These are phyloP conservation scores for Pseudochaenichthys georgianus DNA, from an alignment of 2,797 vertebrate genomes.

Conservation along the genomic window DNA sequence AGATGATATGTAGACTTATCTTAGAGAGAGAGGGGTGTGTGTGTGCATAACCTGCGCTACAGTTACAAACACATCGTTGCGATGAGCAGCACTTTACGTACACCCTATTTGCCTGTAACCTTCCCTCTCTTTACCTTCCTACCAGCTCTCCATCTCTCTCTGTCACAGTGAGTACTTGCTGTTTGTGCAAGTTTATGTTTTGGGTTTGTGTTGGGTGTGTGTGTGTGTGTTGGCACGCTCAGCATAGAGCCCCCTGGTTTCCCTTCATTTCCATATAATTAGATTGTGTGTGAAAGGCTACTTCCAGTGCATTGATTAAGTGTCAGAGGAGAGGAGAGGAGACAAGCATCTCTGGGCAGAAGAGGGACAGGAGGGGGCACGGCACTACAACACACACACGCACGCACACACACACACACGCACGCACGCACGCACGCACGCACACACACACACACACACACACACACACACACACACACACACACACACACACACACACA, in stretches of 20 bases:
- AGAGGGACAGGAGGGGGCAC: conserved; percentile 64
- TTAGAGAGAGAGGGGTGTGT: conserved; percentile 12
- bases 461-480: conserved; percentile 37
- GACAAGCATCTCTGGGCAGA: conserved; percentile 61
- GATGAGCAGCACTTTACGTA: conserved; percentile 54
- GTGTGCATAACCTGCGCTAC: conserved; percentile 54
- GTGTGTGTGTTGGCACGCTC: conserved; percentile 79
- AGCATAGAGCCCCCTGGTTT: conserved; percentile 88
- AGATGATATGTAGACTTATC: conserved; percentile 30
- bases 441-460: conserved; percentile 41
- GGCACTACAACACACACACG: conserved; percentile 58
- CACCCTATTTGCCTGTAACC: conserved; percentile 38
- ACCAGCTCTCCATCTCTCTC: conserved; percentile 17
- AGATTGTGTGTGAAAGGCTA: conserved; percentile 96
- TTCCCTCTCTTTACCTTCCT: conserved; percentile 36
- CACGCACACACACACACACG: too few relatives aligned
- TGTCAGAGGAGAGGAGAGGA: conserved; percentile 84
- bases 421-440: conserved; percentile 14
- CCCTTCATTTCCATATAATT: conserved; percentile 96
- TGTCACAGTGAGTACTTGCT: conserved; percentile 15
- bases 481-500: conserved; percentile 13
- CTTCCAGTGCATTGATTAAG: conserved; percentile 95
- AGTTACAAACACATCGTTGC: conserved; percentile 83
- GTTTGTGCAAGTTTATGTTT: conserved; percentile 12
- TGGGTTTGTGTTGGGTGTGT: not conserved